Evolutionary conservation across 1,140 invertebrate genomes (phyloP).

Genomic region (Pogonomyrmex barbatus): DNA sequence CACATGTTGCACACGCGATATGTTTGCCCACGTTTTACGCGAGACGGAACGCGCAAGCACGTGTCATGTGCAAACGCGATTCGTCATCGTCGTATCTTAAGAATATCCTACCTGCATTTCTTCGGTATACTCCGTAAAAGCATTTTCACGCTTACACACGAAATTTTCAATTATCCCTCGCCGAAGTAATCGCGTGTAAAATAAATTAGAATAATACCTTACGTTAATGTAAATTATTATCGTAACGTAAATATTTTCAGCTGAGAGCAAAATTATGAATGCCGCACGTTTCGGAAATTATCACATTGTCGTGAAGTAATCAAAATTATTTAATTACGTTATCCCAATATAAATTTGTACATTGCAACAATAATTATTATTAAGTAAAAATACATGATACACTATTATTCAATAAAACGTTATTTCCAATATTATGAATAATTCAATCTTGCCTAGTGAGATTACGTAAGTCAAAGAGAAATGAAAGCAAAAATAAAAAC

Average conservation of each 20-base stretch:
- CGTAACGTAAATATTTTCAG: background rate
- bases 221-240: slow-evolving; percentile 1
- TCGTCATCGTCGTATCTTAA: slow-evolving; percentile 32
- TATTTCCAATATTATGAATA: background rate
- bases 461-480: background rate
- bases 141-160: background rate
- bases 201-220: background rate
- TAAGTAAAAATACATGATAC: background rate
- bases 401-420: background rate
- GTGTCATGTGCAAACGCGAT: slow-evolving; percentile 47
- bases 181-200: background rate
- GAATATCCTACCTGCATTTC: background rate
- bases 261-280: background rate
- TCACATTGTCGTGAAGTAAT: slow-evolving; percentile 10
- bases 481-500: background rate
- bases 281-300: slow-evolving; percentile 10
- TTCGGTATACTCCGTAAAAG: background rate
- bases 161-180: background rate
- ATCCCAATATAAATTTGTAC: background rate
- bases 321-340: slow-evolving; percentile 25
- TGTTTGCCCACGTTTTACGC: slow-evolving; percentile 41
- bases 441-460: background rate
- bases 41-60: slow-evolving; percentile 16
- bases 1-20: slow-evolving; percentile 41
- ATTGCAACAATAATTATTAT: background rate